These are phyloP conservation scores for Hydrochoerus hydrochaeris DNA, from an alignment of 2,113 vertebrate genomes.

Conservation along the genomic window DNA sequence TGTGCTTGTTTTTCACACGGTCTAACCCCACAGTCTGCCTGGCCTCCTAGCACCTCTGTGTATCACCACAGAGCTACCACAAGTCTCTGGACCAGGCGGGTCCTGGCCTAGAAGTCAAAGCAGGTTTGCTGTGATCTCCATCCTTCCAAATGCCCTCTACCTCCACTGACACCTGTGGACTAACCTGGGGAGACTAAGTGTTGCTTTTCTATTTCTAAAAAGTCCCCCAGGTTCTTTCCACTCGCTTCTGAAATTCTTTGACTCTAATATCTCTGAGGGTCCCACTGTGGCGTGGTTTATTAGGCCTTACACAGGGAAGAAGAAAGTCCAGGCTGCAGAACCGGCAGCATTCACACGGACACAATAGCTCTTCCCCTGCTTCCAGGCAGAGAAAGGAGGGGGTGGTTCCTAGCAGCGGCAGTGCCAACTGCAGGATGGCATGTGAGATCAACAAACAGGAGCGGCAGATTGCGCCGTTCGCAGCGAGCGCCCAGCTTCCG, in stretches of 20 bases:
- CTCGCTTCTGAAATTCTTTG: background rate
- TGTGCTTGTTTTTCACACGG: background rate
- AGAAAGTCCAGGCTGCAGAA: background rate
- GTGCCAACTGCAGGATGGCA: conserved; percentile 78
- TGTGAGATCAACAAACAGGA: conserved; percentile 45
- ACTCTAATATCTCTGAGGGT: background rate
- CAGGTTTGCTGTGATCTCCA: background rate
- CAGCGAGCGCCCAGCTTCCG: conserved; percentile 11
- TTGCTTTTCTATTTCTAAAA: conserved; percentile 37
- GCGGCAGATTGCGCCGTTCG: conserved; percentile 54
- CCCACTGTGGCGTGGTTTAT: accelerated
- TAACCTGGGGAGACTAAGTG: background rate
- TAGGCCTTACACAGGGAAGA: background rate
- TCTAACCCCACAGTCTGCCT: background rate
- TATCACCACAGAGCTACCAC: background rate
- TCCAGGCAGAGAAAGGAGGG: conserved; percentile 57
- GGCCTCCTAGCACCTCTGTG: background rate
- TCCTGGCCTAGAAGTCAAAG: background rate
- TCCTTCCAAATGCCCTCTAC: background rate
- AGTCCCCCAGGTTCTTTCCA: background rate
- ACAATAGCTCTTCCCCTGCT: background rate
- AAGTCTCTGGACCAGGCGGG: background rate
- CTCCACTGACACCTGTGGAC: background rate
- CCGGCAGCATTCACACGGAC: conserved; percentile 49
- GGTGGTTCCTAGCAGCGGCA: conserved; percentile 53